A percentile compares a stretch with the other conserved stretches of the same genome.
These are phyloP conservation scores for Semnornis frantzii DNA, from an alignment of 2,113 vertebrate genomes.

Conservation along the genomic window DNA sequence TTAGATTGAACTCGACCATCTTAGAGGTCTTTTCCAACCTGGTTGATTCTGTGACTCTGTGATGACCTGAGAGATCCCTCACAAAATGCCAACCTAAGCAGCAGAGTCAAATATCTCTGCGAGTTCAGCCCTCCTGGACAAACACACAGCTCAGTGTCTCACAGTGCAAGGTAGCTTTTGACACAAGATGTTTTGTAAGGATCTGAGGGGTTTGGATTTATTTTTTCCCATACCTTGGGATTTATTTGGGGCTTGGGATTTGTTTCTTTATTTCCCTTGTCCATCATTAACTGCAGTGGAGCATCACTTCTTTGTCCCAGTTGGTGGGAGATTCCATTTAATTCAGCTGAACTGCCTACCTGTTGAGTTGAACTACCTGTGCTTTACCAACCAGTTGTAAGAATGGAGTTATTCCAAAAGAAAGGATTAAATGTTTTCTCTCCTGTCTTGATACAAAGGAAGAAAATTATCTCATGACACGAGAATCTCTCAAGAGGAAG, in stretches of 20 bases:
- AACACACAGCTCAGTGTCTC: slow-evolving; percentile 42
- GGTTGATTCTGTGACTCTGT: too few relatives aligned
- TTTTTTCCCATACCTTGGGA: neutral
- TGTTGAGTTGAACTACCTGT: neutral
- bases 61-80: neutral
- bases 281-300: neutral
- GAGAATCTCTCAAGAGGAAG: neutral
- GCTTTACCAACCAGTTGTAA: neutral
- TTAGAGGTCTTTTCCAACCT: too few relatives aligned
- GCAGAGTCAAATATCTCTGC: neutral
- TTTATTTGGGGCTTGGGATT: too few relatives aligned
- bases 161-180: neutral
- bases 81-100: neutral
- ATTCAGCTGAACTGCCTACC: neutral
- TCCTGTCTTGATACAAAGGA: neutral
- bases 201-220: neutral
- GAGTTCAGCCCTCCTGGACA: slow-evolving; percentile 42
- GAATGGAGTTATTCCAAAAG: neutral
- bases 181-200: neutral
- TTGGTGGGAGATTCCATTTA: neutral
- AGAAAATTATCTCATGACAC: neutral
- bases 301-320: neutral
- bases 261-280: neutral
- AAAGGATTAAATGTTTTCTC: neutral
- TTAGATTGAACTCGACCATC: too few relatives aligned